phyloP scores from a whole-genome alignment of 2,797 vertebrate species.

The Rhodeus uyekii region DNA sequence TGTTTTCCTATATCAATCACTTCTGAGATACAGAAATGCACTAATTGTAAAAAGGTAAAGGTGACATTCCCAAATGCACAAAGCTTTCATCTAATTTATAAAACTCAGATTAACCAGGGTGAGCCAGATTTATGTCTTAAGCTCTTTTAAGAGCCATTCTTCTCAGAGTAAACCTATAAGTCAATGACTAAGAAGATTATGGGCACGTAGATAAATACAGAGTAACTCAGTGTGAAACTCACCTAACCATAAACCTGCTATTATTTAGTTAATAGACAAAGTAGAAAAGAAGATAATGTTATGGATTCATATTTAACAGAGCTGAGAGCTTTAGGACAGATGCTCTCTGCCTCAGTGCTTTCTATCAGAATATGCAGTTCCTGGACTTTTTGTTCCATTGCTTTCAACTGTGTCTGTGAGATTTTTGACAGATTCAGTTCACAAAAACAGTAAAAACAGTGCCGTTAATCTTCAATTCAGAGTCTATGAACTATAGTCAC shows the following conservation, averaged over 20 bases:
- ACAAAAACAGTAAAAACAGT: slow-evolving; percentile 57
- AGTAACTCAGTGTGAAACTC: neutral
- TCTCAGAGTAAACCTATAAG: slow-evolving; percentile 24
- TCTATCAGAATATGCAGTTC: slow-evolving; percentile 63
- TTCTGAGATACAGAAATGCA: neutral
- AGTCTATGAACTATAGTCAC: neutral
- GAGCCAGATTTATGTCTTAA: slow-evolving; percentile 33
- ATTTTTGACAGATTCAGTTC: slow-evolving; percentile 76
- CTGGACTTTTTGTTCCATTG: slow-evolving; percentile 57
- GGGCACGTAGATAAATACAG: neutral
- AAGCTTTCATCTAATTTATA: slow-evolving; percentile 34
- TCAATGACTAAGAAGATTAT: slow-evolving; percentile 25
- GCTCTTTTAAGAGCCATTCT: slow-evolving; percentile 38
- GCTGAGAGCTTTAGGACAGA: slow-evolving; percentile 34
- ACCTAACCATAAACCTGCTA: slow-evolving; percentile 5
- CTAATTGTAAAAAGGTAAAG: neutral
- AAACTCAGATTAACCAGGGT: slow-evolving; percentile 22
- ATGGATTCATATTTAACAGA: slow-evolving; percentile 32
- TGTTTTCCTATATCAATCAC: neutral
- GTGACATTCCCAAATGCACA: neutral
- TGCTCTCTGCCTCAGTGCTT: slow-evolving; percentile 15
- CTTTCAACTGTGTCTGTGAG: slow-evolving; percentile 65
- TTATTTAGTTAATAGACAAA: neutral
- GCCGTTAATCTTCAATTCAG: slow-evolving; percentile 65
- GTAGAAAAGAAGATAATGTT: neutral